These are phyloP conservation scores for Ameiurus melas DNA, from an alignment of 2,113 vertebrate genomes.

Conservation along the genomic window DNA sequence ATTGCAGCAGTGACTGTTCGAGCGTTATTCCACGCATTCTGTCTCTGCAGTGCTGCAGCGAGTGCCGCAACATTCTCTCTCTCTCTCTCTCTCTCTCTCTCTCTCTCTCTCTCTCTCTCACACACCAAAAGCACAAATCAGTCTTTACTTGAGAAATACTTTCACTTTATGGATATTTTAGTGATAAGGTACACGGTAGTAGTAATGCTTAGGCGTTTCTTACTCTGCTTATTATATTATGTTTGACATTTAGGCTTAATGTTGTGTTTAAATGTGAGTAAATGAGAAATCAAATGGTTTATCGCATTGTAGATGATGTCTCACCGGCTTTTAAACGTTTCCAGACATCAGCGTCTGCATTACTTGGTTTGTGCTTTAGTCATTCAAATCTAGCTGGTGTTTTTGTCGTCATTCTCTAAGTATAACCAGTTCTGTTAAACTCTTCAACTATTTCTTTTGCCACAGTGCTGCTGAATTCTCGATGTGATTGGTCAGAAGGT, in stretches of 20 bases:
- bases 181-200: background rate
- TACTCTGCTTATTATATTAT: background rate
- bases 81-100: constrained; percentile 9
- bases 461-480: background rate
- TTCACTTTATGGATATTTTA: background rate
- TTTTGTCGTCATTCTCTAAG: background rate
- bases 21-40: constrained; percentile 44
- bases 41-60: constrained; percentile 59
- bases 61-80: constrained; percentile 24
- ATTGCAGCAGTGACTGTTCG: constrained; percentile 63
- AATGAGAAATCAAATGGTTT: background rate
- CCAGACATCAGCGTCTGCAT: background rate
- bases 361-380: background rate
- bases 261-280: background rate
- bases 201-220: background rate
- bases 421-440: background rate
- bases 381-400: background rate
- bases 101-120: constrained; percentile 13
- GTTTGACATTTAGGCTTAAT: background rate
- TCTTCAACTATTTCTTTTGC: background rate
- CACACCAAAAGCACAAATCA: background rate
- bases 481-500: background rate
- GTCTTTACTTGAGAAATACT: too few relatives aligned
- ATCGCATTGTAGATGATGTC: background rate
- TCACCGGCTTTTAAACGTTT: background rate